A percentile compares a stretch with the other conserved stretches of the same genome.
These are phyloP conservation scores for Bufo gargarizans DNA, from an alignment of 2,113 vertebrate genomes.

Conservation along the genomic window DNA sequence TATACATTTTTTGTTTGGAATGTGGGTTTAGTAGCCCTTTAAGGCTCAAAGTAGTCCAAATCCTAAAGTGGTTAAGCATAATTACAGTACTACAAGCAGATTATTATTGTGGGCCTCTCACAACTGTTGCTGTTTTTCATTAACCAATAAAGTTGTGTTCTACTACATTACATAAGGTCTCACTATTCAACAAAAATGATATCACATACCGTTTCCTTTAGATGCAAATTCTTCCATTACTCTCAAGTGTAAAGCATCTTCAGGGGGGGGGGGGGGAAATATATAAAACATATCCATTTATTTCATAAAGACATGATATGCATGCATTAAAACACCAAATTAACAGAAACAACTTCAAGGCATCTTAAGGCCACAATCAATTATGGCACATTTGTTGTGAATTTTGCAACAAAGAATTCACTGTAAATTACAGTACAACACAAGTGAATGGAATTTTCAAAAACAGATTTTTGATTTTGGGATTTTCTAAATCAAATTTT, in stretches of 20 bases:
- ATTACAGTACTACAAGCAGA: too few species aligned
- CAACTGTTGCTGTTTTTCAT: too few species aligned
- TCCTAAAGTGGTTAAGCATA: too few species aligned
- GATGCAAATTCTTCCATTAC: slow-evolving; percentile 67
- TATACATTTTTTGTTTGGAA: too few species aligned
- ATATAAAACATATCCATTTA: background rate
- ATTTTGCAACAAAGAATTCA: background rate
- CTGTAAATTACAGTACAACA: background rate
- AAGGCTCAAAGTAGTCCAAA: too few species aligned
- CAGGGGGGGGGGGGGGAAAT: slow-evolving; percentile 58
- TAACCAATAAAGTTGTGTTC: too few species aligned
- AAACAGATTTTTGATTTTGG: too few species aligned
- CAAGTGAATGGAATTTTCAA: background rate
- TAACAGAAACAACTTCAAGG: background rate
- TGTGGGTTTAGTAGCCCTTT: too few species aligned
- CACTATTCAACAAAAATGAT: slow-evolving; percentile 39
- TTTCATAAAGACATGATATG: background rate
- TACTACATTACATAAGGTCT: too few species aligned
- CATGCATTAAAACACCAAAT: background rate
- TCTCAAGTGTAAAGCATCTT: slow-evolving; percentile 74
- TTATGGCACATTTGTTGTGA: background rate
- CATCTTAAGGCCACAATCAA: background rate
- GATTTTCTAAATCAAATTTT: background rate
- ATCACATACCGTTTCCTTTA: slow-evolving; percentile 77
- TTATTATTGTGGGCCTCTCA: too few species aligned